Percentiles rank a stretch among this genome's conserved stretches.
phyloP scores from a whole-genome alignment of 2,888 invertebrate genomes.

The Lasioglossum pauxillum region DNA sequence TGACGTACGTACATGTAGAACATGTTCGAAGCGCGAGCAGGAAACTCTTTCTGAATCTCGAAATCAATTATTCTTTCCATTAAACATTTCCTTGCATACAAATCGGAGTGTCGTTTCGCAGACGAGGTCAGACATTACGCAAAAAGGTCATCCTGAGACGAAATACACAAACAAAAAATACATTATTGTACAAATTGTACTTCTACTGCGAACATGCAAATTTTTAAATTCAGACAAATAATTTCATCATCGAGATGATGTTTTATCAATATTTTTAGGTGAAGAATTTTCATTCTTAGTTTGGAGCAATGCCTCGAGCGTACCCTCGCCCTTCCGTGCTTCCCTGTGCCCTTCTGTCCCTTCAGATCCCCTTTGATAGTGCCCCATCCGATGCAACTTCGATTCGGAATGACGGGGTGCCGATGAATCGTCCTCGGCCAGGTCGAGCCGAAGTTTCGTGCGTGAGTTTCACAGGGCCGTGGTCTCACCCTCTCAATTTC shows the following conservation, averaged over 20 bases:
- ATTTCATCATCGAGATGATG: too few relatives aligned
- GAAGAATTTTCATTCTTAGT: background rate
- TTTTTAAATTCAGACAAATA: background rate
- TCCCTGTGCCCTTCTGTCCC: background rate
- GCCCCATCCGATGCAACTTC: background rate
- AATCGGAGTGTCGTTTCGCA: background rate
- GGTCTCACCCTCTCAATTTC: conserved; percentile 53
- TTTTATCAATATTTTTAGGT: background rate
- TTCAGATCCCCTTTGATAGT: background rate
- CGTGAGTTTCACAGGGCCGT: conserved; percentile 27
- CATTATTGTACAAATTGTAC: too few relatives aligned
- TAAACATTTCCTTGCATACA: background rate
- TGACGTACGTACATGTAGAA: background rate
- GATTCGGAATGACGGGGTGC: conserved; percentile 11
- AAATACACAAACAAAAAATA: too few relatives aligned
- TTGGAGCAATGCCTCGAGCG: background rate
- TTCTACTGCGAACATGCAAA: background rate
- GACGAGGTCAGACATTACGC: background rate
- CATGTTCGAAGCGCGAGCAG: background rate
- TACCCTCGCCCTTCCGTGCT: background rate
- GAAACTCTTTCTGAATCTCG: background rate
- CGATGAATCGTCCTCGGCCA: conserved; percentile 29
- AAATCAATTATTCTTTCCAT: background rate
- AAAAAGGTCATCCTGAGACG: background rate
- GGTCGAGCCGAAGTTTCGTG: conserved; percentile 11